Evolutionary conservation across 2,113 vertebrate species (phyloP), one percentile per base, ranked within the genome.

Genomic region (Thamnophis sirtalis): DNA sequence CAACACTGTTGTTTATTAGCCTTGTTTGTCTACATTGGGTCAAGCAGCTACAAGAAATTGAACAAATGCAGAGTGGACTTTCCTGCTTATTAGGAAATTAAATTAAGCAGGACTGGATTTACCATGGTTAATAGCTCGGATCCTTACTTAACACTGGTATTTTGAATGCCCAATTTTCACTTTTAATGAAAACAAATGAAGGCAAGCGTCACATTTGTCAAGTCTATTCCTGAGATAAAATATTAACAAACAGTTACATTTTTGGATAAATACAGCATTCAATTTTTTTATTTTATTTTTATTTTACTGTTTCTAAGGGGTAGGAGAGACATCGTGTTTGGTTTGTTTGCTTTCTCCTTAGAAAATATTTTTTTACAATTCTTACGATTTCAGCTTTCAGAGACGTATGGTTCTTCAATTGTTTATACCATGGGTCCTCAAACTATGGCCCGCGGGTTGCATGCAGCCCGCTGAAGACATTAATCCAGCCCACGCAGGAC

Each of bases 141-240:
- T 90, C 63, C 13, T 94, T 95, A 85, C 93, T 63, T 68, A 84
- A 93, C 53, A 92, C 28, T 86, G 53, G 38, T 90, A 85, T 1
- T 92, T 28, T 60, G 43, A 93, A 48, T 58, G 88, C 92, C 84
- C 90, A 15, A 89, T 92, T 93, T 88, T 15, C 9, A 91, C 55
- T 21, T 94, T 56, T 94, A 95, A 93, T 91, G 28, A 91, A 84
- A 93, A 63, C 0, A 90, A 93, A 21, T 84, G 88, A 89, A 92
- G 73, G 24, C 84, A 92, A 48, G 0, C 58, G 91, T 68, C 0
- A 19, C 4, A 91, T 48, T 86, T 92, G 50, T 50, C 24, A 17
- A 90, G 54, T 90, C 58, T 87, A 80, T 60, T 92, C 63, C 11
- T 93, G 87, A 95, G 94, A 91, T 93, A 90, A 93, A 54, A 68